phyloP scores from a whole-genome alignment of 64 coral and sea anemone species.

The Montipora cactus region DNA sequence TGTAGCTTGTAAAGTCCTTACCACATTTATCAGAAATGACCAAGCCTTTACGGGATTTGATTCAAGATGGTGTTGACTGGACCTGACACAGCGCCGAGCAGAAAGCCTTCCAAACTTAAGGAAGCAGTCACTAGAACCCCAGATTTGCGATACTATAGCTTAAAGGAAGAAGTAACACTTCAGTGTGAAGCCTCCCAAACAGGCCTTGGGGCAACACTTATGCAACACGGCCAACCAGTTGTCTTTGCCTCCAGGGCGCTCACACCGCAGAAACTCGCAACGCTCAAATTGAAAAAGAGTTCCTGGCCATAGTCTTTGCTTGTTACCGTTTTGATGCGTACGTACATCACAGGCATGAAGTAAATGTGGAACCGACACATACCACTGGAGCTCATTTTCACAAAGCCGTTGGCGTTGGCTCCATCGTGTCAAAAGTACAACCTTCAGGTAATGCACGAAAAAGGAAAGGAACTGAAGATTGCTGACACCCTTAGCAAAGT shows the following conservation, averaged over 20 bases:
- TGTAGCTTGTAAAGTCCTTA: too few relatives aligned
- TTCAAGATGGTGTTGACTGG: too few relatives aligned
- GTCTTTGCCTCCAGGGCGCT: neutral
- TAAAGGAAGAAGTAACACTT: slow-evolving; percentile 1
- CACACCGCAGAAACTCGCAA: neutral
- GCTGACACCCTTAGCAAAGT: slow-evolving; percentile 6
- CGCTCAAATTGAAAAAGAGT: slow-evolving; percentile 48
- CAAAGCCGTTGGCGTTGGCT: neutral
- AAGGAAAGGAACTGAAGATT: neutral
- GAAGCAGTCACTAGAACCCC: neutral
- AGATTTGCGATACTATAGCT: neutral
- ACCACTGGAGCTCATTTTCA: neutral
- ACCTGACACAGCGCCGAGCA: neutral
- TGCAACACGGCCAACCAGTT: slow-evolving; percentile 39
- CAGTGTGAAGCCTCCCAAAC: slow-evolving; percentile 46
- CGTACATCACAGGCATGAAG: neutral
- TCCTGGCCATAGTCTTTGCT: slow-evolving; percentile 20
- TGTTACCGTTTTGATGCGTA: slow-evolving; percentile 35
- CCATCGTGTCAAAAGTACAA: slow-evolving; percentile 58
- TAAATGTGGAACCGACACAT: slow-evolving; percentile 62
- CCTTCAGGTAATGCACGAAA: neutral
- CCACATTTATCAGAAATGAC: too few relatives aligned
- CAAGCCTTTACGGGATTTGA: neutral
- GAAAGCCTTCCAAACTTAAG: neutral
- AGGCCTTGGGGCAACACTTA: slow-evolving; percentile 7